phyloP scores from a whole-genome alignment of 2,888 invertebrate species.

The Drosophila birchii region DNA sequence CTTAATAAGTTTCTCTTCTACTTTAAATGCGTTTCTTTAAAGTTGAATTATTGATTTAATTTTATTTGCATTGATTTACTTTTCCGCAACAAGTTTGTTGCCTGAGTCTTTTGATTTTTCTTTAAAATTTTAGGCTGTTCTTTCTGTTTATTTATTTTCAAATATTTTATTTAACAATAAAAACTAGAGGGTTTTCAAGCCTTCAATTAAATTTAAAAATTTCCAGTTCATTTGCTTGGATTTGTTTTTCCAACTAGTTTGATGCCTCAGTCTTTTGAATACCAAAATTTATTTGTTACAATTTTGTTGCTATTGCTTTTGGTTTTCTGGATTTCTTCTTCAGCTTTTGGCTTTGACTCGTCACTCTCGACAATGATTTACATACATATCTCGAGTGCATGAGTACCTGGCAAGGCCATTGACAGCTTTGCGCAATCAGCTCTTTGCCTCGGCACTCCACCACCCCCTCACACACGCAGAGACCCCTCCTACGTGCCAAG shows the following conservation, averaged over 20 bases:
- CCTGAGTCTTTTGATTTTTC: no score
- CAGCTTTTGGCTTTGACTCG: slow-evolving; percentile 8
- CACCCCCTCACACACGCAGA: slow-evolving; percentile 12
- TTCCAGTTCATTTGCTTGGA: neutral
- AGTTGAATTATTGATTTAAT: no score
- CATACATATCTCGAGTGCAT: slow-evolving; percentile 35
- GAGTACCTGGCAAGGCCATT: slow-evolving; percentile 33
- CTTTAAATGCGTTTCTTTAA: no score
- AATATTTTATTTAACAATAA: neutral
- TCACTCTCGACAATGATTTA: slow-evolving; percentile 24
- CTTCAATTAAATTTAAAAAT: neutral
- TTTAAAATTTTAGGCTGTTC: no score
- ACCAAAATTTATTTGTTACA: neutral
- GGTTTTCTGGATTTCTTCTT: slow-evolving; percentile 3
- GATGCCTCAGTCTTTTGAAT: slow-evolving; percentile 7
- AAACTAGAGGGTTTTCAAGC: neutral
- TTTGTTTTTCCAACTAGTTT: neutral
- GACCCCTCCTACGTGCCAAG: slow-evolving; percentile 65
- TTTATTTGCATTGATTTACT: no score
- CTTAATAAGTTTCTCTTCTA: no score
- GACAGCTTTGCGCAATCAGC: slow-evolving; percentile 33
- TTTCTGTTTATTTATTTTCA: no score
- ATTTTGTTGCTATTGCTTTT: neutral
- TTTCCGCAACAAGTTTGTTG: no score
- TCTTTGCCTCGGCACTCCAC: slow-evolving; percentile 3